A percentile compares a stretch with the other conserved stretches of the same genome.
Conservation (phyloP, 2,113 vertebrate genomes). For the Oostethus manadensis region DNA sequence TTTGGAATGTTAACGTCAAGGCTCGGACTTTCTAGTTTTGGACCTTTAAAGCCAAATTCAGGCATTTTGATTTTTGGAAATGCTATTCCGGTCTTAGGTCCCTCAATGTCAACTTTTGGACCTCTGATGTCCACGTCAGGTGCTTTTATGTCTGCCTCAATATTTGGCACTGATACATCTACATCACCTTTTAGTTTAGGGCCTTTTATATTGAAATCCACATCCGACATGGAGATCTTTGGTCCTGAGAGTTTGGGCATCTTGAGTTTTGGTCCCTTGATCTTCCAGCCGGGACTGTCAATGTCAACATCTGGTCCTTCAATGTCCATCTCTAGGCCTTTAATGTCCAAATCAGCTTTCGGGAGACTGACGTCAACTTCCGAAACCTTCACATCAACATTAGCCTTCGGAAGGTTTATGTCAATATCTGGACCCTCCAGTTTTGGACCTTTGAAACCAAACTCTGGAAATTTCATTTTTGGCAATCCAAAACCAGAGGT, state of each 20-base stretch:
- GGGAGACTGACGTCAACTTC: background rate
- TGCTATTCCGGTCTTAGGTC: conserved; percentile 1
- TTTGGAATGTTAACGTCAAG: conserved; percentile 12
- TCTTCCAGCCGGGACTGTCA: background rate
- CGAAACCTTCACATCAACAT: conserved; percentile 9
- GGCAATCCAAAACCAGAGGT: conserved; percentile 43
- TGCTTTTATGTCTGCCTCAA: conserved; percentile 9
- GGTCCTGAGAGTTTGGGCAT: conserved; percentile 14
- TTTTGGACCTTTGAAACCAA: background rate
- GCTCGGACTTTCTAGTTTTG: conserved; percentile 7
- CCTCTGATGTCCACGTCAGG: background rate
- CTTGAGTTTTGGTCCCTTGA: conserved; percentile 18
- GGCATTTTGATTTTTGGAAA: conserved; percentile 29
- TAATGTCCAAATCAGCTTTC: background rate
- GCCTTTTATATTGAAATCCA: conserved; percentile 3
- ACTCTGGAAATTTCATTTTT: conserved; percentile 40
- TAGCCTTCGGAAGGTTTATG: background rate
- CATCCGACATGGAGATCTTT: conserved; percentile 1
- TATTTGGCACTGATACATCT: conserved; percentile 18
- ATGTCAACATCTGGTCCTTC: background rate
- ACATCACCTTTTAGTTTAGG: conserved; percentile 13
- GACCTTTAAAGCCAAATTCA: conserved; percentile 4
- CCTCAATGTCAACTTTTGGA: conserved; percentile 5
- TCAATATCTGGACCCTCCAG: background rate
- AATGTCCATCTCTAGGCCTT: background rate